These are phyloP conservation scores for Cheilosia soror DNA, from an alignment of 2,888 invertebrate genomes.

Conservation along the genomic window DNA sequence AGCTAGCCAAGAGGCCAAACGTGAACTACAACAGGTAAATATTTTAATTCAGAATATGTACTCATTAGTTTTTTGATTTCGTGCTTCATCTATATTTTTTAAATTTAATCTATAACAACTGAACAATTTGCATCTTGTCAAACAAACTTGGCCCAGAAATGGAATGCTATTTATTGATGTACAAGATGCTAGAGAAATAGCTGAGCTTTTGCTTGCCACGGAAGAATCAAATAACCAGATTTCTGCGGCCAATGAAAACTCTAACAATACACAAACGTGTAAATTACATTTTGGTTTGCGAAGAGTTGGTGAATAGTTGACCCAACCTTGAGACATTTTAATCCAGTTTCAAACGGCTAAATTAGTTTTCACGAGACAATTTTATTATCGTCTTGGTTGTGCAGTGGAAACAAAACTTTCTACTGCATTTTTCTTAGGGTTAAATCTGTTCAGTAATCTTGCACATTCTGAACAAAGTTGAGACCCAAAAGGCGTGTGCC, in stretches of 20 bases:
- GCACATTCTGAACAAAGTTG: too few relatives aligned
- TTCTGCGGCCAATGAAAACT: slow-evolving; percentile 61
- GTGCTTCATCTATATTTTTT: background rate
- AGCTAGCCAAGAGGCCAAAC: slow-evolving; percentile 92
- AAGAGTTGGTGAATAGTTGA: too few relatives aligned
- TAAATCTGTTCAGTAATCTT: too few relatives aligned
- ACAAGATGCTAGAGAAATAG: slow-evolving; percentile 51
- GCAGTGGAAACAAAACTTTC: too few relatives aligned
- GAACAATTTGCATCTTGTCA: slow-evolving; percentile 28
- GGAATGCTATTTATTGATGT: slow-evolving; percentile 51
- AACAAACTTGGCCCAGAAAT: slow-evolving; percentile 40
- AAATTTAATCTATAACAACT: background rate
- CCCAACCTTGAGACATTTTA: too few relatives aligned
- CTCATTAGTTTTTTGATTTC: background rate
- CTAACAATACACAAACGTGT: slow-evolving; percentile 12
- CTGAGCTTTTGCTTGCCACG: slow-evolving; percentile 60
- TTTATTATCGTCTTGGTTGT: too few relatives aligned
- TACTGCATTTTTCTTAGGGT: too few relatives aligned
- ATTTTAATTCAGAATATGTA: background rate
- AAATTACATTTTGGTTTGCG: background rate
- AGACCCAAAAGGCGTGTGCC: too few relatives aligned
- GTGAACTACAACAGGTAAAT: slow-evolving; percentile 87
- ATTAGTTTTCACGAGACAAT: too few relatives aligned
- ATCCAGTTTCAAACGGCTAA: too few relatives aligned
- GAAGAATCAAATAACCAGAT: slow-evolving; percentile 29